Conservation (phyloP, 2,113 vertebrate genomes). For the Gobius niger region DNA sequence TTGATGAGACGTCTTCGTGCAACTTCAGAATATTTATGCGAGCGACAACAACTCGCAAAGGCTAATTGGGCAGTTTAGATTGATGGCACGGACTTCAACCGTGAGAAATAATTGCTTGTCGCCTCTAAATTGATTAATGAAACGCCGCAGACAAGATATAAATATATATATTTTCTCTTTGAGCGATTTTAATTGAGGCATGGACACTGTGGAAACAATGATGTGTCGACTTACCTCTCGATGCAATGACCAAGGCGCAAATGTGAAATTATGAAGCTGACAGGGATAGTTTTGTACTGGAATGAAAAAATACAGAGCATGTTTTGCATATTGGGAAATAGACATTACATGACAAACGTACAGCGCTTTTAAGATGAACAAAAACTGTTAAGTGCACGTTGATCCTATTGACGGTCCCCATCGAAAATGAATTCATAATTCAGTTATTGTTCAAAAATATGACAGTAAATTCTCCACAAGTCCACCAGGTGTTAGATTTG, state of each 20-base stretch:
- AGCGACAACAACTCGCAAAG: slow-evolving; percentile 27
- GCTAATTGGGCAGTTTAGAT: slow-evolving; percentile 48
- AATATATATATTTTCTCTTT: slow-evolving; percentile 32
- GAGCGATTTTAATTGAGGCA: slow-evolving; percentile 21
- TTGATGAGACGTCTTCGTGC: slow-evolving; percentile 13
- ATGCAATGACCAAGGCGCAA: not conserved
- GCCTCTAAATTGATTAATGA: slow-evolving; percentile 53
- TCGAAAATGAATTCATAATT: too few relatives aligned
- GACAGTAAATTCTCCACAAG: too few relatives aligned
- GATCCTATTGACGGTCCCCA: too few relatives aligned
- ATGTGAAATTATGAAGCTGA: not conserved
- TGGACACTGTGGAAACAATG: slow-evolving; percentile 1
- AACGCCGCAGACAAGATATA: slow-evolving; percentile 26
- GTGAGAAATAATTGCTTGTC: slow-evolving; percentile 53
- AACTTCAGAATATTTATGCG: slow-evolving; percentile 16
- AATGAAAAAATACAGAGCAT: not conserved
- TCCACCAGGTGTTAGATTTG: too few relatives aligned
- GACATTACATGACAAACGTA: too few relatives aligned
- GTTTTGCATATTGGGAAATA: not conserved
- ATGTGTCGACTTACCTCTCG: not conserved
- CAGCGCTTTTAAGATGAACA: too few relatives aligned
- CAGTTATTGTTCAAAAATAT: too few relatives aligned
- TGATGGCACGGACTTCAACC: slow-evolving; percentile 51
- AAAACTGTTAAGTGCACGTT: too few relatives aligned
- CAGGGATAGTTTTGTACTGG: not conserved